These are phyloP conservation scores for Sphaerodactylus townsendi DNA, from an alignment of 2,113 vertebrate genomes.

Conservation along the genomic window DNA sequence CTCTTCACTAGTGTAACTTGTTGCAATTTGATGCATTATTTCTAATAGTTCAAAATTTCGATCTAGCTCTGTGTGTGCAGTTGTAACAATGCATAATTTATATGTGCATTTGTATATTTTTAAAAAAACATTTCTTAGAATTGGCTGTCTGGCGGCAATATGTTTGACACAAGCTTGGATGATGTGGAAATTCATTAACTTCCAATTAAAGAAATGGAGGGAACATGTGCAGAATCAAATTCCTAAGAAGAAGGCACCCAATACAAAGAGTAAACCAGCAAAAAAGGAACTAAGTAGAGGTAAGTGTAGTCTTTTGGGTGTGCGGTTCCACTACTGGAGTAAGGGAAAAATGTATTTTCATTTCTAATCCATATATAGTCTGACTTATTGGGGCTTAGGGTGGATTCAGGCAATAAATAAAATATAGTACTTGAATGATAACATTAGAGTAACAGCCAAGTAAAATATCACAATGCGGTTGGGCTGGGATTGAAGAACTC, in stretches of 20 bases:
- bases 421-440: too few relatives aligned
- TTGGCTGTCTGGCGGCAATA: slow-evolving; percentile 83
- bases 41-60: not conserved
- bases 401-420: too few relatives aligned
- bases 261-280: slow-evolving; percentile 77
- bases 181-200: slow-evolving; percentile 90
- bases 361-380: not conserved
- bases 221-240: slow-evolving; percentile 81
- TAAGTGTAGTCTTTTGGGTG: slow-evolving; percentile 47
- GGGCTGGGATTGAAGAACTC: too few relatives aligned
- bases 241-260: slow-evolving; percentile 76
- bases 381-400: too few relatives aligned
- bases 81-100: not conserved
- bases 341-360: not conserved
- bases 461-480: too few relatives aligned
- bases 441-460: too few relatives aligned
- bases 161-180: slow-evolving; percentile 88
- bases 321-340: too few relatives aligned
- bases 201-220: slow-evolving; percentile 86
- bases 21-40: not conserved
- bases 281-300: slow-evolving; percentile 77
- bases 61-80: not conserved
- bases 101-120: not conserved
- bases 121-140: slow-evolving; percentile 61
- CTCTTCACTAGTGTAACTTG: not conserved